Evolutionary conservation across 1,140 invertebrate genomes (phyloP), one percentile per base, ranked within the genome.

Genomic region (Dendroctonus ponderosae): DNA sequence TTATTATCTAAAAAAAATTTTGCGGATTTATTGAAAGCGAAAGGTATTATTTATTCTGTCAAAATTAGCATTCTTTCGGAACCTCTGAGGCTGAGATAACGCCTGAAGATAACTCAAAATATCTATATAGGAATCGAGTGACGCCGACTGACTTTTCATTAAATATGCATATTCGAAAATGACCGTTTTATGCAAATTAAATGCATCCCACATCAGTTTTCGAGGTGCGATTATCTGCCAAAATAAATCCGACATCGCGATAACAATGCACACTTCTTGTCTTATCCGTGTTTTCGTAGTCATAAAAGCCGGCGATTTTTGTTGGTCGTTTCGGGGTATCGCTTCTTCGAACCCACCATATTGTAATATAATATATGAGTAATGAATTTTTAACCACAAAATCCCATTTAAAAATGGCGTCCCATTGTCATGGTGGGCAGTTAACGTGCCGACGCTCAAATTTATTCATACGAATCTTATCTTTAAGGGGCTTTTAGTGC

Each of bases 381-480:
- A 64, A 64, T 64, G 62, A 64, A 64, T 64, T 56, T 56, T 64
- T 64, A 64, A 64, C 62, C 52, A 56, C 51, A 56, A 64, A 64
- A 64, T 56, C 51, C 43, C 62, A 56, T 64, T 64, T 56, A 64
- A 64, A 64, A 64, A 64, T 56, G 51, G 62, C 51, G 15, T 46
- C 62, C 62, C 62, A 64, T 64, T 64, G 62, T 64, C 51, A 56
- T 56, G 37, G 62, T 64, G 62, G 62, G 62, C 62, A 43, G 62
- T 64, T 64, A 56, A 64, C 62, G 56, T 41, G 43, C 51, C 6
- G 40, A 38, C 41, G 43, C 42, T 56, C 38, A 64, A 56, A 64
- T 64, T 64, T 64, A 64, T 64, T 64, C 62, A 64, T 64, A 64
- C 52, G 62, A 56, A 64, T 64, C 62, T 64, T 64, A 64, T 64